Base-by-base conservation (phyloP, 2,113 vertebrate species). In the Dinomys branickii region DNA sequence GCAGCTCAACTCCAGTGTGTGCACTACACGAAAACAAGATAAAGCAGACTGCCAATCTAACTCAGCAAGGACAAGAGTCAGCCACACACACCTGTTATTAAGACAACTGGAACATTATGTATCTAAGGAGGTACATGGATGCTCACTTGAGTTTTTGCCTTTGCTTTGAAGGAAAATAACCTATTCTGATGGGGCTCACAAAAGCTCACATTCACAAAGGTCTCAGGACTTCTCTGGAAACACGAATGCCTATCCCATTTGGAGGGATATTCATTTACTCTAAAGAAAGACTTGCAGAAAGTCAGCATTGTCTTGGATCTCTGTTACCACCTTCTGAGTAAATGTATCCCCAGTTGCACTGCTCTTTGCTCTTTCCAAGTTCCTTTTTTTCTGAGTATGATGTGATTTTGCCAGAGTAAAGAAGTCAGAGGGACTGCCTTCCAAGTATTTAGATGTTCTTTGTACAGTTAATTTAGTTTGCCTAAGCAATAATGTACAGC, bases 401-500 rank as follows among this genome's bases (percentile, higher is more conserved):
- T 38, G 63, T 24, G 44, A 30, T 85, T 61, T 50, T 90, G 5
- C 28, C 19, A 4, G 5, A 92, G 44, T 67, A 65, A 93, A 61
- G n/a, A 82, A 83, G 63, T 77, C 77, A 71, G 56, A 56, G 7
- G 89, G 22, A 75, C 26, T 81, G 84, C n/a, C 61, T 91, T 69
- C 85, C 86, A 81, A 85, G 83, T 78, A 90, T 85, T 91, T 97
- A 87, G 41, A 65, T 94, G 30, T 90, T 95, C 85, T 82, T 58
- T 85, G 52, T 56, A 54, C 14, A 58, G 67, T 54, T 82, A 85
- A 80, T 96, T 91, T 87, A 41, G 47, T 93, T 93, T 96, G 65
- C 30, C 82, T 52, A 50, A 81, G 84, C 58, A 84, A 71, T 71
- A 91, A 33, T 69, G 30, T 5, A 87, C 30, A 91, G 4, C 87